phyloP scores from a whole-genome alignment of 2,113 vertebrate species.

The Callocephalon fimbriatum region DNA sequence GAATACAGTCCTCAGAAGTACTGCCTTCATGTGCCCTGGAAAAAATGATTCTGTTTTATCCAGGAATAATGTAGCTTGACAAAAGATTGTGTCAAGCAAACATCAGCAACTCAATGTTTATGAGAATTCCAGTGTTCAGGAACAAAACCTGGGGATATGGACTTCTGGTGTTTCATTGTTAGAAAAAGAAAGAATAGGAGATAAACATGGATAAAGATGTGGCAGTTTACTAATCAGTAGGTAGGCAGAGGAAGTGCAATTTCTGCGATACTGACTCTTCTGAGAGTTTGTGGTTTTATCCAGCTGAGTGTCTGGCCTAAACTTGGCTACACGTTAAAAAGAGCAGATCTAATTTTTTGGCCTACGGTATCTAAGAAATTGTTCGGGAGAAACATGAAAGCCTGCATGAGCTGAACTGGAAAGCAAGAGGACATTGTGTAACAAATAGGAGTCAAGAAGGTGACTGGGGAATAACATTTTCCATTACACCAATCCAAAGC shows the following conservation, averaged over 20 bases:
- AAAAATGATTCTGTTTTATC: neutral
- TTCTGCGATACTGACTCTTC: slow-evolving; percentile 24
- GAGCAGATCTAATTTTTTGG: slow-evolving; percentile 25
- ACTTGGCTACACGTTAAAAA: slow-evolving; percentile 24
- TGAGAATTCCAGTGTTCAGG: neutral
- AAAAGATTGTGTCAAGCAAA: neutral
- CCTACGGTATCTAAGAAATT: neutral
- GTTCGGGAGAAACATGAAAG: slow-evolving; percentile 32
- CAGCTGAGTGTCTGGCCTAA: slow-evolving; percentile 24
- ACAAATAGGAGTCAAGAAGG: neutral
- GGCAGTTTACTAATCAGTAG: neutral
- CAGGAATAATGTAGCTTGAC: neutral
- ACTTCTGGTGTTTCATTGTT: neutral
- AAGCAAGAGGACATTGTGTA: slow-evolving; percentile 46
- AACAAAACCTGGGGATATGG: neutral
- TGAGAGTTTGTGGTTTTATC: slow-evolving; percentile 39
- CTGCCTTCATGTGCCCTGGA: neutral
- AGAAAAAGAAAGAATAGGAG: neutral
- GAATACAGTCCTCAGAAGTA: neutral
- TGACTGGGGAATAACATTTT: slow-evolving; percentile 49
- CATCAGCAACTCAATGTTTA: neutral
- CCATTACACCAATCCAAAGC: slow-evolving; percentile 21
- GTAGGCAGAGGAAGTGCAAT: neutral
- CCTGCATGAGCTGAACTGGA: slow-evolving; percentile 27
- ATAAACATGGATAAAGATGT: neutral